Conservation (phyloP, 2,888 invertebrate species). For the Drosophila prolongata region DNA sequence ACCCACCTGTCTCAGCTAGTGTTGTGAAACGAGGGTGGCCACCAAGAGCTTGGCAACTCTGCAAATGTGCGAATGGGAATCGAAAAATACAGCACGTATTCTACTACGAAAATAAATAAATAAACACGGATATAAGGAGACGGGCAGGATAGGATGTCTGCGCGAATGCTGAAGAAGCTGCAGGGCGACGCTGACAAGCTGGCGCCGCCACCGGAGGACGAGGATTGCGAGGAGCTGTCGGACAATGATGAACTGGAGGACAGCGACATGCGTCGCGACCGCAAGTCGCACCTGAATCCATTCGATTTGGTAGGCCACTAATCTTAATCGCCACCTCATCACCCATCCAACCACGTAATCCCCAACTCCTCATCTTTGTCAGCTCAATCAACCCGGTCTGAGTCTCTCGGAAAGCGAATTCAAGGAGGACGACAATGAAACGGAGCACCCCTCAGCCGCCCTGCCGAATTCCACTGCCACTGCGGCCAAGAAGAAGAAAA, state of each 20-base stretch:
- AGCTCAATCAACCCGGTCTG: conserved; percentile 86
- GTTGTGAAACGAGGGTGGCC: neutral
- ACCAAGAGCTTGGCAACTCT: neutral
- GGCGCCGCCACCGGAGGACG: conserved; percentile 83
- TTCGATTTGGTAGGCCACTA: conserved; percentile 89
- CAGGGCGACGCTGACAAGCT: conserved; percentile 86
- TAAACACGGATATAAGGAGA: conserved; percentile 4
- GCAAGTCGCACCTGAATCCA: conserved; percentile 88
- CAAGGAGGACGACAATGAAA: conserved; percentile 89
- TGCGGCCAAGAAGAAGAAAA: conserved; percentile 87
- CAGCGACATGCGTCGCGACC: conserved; percentile 85
- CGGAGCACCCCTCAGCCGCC: conserved; percentile 86
- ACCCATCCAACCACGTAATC: neutral
- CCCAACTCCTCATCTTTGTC: neutral
- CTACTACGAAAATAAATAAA: conserved; percentile 24
- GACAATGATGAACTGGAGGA: conserved; percentile 85
- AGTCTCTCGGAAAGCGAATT: conserved; percentile 89
- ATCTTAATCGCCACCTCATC: conserved; percentile 34
- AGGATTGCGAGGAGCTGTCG: conserved; percentile 85
- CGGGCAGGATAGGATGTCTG: conserved; percentile 85
- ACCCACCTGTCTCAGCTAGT: conserved; percentile 5
- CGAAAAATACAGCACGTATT: conserved; percentile 28
- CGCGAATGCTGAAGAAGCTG: conserved; percentile 88
- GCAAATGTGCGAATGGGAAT: conserved; percentile 8
- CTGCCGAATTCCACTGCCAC: conserved; percentile 83